A percentile compares a stretch with the other conserved stretches of the same genome.
These are phyloP conservation scores for rat (Rattus norvegicus) DNA, from an alignment of 2,113 vertebrate genomes.

Conservation along the genomic window GRCr8 NC_086037.1:66219501-66220000, in stretches of 20 bases:
- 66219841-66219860: background rate
- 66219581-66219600: background rate
- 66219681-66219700: fast-evolving
- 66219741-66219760: background rate
- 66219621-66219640: background rate
- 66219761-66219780: too few relatives aligned
- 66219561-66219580: too few relatives aligned
- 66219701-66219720: fast-evolving
- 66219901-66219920: background rate
- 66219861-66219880: background rate
- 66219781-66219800: background rate
- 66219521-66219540: too few relatives aligned
- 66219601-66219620: background rate
- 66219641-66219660: fast-evolving
- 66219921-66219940: too few relatives aligned
- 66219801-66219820: background rate
- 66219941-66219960: background rate
- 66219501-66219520: background rate
- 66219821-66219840: background rate
- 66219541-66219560: too few relatives aligned
- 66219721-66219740: background rate
- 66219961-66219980: too few relatives aligned
- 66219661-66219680: background rate
- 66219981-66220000: background rate
- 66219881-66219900: background rate